A percentile compares a stretch with the other conserved stretches of the same genome.
Evolutionary conservation across 1,140 invertebrate genomes (phyloP).

Genomic region (Achroia grisella): DNA sequence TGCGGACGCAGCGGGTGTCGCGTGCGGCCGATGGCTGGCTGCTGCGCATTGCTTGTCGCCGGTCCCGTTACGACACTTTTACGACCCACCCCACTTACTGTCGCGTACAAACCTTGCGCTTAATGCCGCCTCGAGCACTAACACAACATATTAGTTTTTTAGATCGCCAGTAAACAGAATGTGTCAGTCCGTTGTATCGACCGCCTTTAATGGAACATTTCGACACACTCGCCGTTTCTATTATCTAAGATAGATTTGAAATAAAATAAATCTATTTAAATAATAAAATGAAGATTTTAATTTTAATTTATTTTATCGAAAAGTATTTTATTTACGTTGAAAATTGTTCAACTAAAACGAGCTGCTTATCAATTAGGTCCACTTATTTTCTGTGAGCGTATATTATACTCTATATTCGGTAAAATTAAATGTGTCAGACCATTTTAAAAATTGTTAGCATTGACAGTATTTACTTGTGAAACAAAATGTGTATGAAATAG

Average conservation of each 20-base stretch:
- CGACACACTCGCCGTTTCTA: conserved; percentile 29
- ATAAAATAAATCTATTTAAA: too few relatives aligned
- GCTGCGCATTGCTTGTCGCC: conserved; percentile 35
- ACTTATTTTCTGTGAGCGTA: too few relatives aligned
- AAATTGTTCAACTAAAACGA: too few relatives aligned
- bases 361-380: too few relatives aligned
- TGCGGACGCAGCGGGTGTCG: conserved; percentile 32
- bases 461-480: too few relatives aligned
- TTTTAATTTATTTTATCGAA: too few relatives aligned
- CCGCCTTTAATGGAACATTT: conserved; percentile 22
- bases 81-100: conserved; percentile 33
- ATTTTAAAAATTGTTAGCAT: too few relatives aligned
- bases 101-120: conserved; percentile 38
- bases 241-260: conserved; percentile 25
- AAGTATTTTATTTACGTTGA: too few relatives aligned
- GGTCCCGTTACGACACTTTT: conserved; percentile 32
- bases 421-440: too few relatives aligned
- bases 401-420: too few relatives aligned
- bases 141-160: conserved; percentile 41
- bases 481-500: too few relatives aligned
- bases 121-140: conserved; percentile 36
- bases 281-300: too few relatives aligned
- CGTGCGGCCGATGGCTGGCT: conserved; percentile 41
- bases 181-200: conserved; percentile 10
- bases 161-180: conserved; percentile 36